Evolutionary conservation across 2,113 vertebrate species (phyloP).

Genomic region (Gnathonemus echidnorhynchus): DNA sequence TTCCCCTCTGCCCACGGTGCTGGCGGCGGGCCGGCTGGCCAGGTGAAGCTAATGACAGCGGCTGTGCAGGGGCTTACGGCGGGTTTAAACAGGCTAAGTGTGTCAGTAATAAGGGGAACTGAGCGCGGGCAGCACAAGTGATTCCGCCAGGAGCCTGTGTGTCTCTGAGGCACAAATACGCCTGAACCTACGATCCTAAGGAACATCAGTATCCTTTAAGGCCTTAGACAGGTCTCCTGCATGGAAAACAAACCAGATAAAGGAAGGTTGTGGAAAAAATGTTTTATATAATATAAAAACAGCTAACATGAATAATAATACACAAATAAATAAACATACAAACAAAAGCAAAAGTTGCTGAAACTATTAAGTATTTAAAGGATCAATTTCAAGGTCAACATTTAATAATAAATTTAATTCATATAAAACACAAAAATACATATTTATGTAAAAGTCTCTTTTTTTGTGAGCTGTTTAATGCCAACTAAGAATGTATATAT

Average conservation of each 20-base stretch:
- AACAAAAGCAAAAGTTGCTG: neutral
- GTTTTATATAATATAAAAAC: neutral
- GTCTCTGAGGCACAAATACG: neutral
- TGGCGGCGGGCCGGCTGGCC: conserved; percentile 62
- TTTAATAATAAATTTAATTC: neutral
- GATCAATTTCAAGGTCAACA: neutral
- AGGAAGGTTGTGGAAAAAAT: neutral
- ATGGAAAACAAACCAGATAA: neutral
- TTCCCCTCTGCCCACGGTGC: conserved; percentile 68
- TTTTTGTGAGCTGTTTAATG: neutral
- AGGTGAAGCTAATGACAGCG: conserved; percentile 63
- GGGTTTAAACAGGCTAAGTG: conserved; percentile 29
- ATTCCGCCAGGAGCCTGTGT: neutral
- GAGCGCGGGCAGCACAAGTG: neutral
- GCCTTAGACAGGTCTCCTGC: neutral
- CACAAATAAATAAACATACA: neutral
- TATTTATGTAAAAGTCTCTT: neutral
- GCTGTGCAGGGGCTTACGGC: conserved; percentile 44
- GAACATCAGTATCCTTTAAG: neutral
- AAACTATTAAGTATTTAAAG: neutral
- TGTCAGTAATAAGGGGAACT: conserved; percentile 21
- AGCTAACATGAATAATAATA: neutral
- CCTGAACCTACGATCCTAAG: neutral
- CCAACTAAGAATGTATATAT: neutral
- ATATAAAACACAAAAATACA: neutral